Conservation (phyloP, 2,797 vertebrate species). For the Sandelia bainsii region DNA sequence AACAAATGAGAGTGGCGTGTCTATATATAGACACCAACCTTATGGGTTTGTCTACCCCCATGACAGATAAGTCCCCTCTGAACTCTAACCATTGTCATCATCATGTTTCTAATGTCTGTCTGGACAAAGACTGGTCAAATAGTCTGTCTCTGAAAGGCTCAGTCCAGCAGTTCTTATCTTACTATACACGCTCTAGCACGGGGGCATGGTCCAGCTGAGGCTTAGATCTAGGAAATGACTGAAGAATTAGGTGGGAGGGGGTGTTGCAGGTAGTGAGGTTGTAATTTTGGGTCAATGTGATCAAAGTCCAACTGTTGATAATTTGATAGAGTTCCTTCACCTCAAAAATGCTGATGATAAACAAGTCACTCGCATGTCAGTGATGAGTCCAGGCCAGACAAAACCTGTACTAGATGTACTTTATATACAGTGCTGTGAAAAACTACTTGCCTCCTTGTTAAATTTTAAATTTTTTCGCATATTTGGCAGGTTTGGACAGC, state of each 20-base stretch:
- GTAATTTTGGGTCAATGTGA: neutral
- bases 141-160: slow-evolving; percentile 57
- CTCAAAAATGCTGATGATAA: slow-evolving; percentile 9
- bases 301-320: slow-evolving; percentile 26
- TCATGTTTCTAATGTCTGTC: slow-evolving; percentile 16
- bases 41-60: slow-evolving; percentile 37
- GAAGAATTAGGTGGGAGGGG: neutral
- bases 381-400: neutral
- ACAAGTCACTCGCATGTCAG: neutral
- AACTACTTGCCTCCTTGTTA: too few species aligned
- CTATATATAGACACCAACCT: slow-evolving; percentile 36
- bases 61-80: slow-evolving; percentile 36
- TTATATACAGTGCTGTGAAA: too few species aligned
- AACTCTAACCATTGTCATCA: slow-evolving; percentile 48
- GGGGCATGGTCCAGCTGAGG: slow-evolving; percentile 41
- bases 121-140: slow-evolving; percentile 40
- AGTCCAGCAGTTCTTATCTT: slow-evolving; percentile 31
- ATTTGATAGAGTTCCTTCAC: slow-evolving; percentile 24
- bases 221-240: neutral
- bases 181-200: slow-evolving; percentile 21
- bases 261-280: neutral
- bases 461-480: too few species aligned
- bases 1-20: neutral
- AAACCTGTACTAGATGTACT: neutral
- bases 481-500: too few species aligned